A percentile compares a stretch with the other conserved stretches of the same genome.
These are phyloP conservation scores for Iguana delicatissima DNA, from an alignment of 2,797 vertebrate genomes.

Conservation along the genomic window DNA sequence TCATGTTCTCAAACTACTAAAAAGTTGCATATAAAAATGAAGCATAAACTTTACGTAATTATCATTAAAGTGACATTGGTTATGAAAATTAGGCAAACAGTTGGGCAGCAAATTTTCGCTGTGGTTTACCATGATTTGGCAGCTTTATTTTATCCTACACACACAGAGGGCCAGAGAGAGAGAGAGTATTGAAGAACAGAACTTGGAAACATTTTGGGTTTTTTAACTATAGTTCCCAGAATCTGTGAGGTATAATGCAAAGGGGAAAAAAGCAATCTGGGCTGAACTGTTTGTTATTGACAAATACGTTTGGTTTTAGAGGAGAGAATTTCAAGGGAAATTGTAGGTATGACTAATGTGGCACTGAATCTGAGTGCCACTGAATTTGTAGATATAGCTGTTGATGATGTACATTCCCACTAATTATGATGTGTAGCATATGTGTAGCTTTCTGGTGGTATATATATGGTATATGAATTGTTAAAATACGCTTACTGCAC, in stretches of 20 bases:
- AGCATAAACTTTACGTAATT: conserved; percentile 79
- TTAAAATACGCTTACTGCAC: not conserved
- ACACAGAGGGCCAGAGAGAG: not conserved
- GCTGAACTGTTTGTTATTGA: not conserved
- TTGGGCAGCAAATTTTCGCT: conserved; percentile 61
- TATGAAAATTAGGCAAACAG: conserved; percentile 76
- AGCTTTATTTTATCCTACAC: not conserved
- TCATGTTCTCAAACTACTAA: conserved; percentile 72
- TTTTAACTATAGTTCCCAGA: not conserved
- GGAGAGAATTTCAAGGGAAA: not conserved
- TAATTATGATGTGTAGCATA: too few relatives aligned
- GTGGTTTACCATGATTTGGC: conserved; percentile 59
- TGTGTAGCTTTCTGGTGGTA: not conserved
- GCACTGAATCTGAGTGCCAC: not conserved
- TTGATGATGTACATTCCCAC: too few relatives aligned
- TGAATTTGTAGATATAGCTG: not conserved
- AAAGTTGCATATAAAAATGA: conserved; percentile 77
- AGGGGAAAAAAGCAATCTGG: not conserved
- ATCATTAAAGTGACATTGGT: conserved; percentile 75
- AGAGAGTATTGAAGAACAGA: too few relatives aligned
- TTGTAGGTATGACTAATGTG: too few relatives aligned
- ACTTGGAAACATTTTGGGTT: too few relatives aligned
- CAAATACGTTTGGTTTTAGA: not conserved
- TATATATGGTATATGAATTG: not conserved
- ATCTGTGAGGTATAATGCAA: not conserved